These are phyloP conservation scores for Oophaga sylvatica DNA, from an alignment of 2,797 vertebrate genomes.

Conservation along the genomic window DNA sequence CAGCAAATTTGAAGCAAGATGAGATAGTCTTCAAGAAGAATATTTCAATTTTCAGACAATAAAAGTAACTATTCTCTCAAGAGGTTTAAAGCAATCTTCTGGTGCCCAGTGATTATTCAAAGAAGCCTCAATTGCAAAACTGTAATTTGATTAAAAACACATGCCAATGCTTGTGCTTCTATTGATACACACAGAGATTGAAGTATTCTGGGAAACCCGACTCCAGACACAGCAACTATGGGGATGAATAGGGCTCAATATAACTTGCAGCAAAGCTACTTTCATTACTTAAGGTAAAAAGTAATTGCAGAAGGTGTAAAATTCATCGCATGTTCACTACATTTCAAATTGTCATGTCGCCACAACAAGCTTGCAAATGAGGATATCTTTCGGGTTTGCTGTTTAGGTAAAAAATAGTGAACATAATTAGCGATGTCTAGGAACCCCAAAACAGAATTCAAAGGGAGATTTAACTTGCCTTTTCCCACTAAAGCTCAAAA, in stretches of 20 bases:
- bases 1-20: conserved; percentile 28
- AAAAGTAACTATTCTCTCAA: conserved; percentile 50
- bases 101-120: conserved; percentile 51
- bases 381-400: background rate
- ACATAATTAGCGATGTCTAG: background rate
- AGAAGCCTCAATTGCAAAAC: conserved; percentile 48
- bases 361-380: background rate
- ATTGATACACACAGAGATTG: conserved; percentile 47
- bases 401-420: background rate
- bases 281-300: background rate
- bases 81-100: conserved; percentile 33
- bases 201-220: background rate
- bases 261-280: background rate
- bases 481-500: background rate
- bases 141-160: conserved; percentile 58
- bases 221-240: background rate
- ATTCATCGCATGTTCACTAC: background rate
- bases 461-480: background rate
- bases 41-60: conserved; percentile 53
- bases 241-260: background rate
- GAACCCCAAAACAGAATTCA: background rate
- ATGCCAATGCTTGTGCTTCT: conserved; percentile 49
- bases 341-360: background rate
- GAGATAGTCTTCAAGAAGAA: conserved; percentile 38
- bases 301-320: background rate